Evolutionary conservation across 2,797 vertebrate genomes (phyloP), one percentile per base, ranked within the genome.

Genomic region (Pristis pectinata): DNA sequence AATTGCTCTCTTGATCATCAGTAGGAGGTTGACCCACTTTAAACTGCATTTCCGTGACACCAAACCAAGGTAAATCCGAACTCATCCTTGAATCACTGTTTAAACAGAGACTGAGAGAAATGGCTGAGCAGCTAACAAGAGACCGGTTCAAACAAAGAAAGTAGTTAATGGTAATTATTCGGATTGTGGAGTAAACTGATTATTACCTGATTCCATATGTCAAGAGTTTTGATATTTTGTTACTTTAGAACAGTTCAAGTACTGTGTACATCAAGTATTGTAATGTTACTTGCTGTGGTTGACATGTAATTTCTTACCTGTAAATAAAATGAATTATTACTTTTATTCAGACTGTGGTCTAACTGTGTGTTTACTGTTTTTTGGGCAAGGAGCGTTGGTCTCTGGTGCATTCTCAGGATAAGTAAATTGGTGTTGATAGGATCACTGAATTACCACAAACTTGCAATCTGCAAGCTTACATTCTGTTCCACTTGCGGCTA

Each of bases 201-300:
- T 53, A 19, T 87, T 87, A 59, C 53, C 53, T 56, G 27, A 87
- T 87, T 59, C 53, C 53, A 56, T 17, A 59, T 87, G 30, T 30
- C 53, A 59, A 87, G 53, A 87, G 87, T 59, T 87, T 87, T 53
- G 83, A 87, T 87, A 59, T 53, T 87, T 87, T 87, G 17, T 34
- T 34, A 87, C 83, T n/a, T 30, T 87, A 83, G 53, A 59, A 56
- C 3, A 34, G 83, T 87, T 87, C 34, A 87, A 87, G 13, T 59
- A 85, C 56, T 53, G 27, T 85, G 49, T 85, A 56, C 53, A 85
- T 85, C 27, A 56, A 56, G 82, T 85, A 87, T 87, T 61, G 83
- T 87, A 87, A 59, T 87, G 83, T 87, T 87, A n/a, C 53, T 87
- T 87, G 53, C 30, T 59, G 83, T 87, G 83, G 53, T 56, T 59